A percentile compares a stretch with the other conserved stretches of the same genome.
Conservation (phyloP, 2,888 invertebrate species). For the Punctoribates punctum region DNA sequence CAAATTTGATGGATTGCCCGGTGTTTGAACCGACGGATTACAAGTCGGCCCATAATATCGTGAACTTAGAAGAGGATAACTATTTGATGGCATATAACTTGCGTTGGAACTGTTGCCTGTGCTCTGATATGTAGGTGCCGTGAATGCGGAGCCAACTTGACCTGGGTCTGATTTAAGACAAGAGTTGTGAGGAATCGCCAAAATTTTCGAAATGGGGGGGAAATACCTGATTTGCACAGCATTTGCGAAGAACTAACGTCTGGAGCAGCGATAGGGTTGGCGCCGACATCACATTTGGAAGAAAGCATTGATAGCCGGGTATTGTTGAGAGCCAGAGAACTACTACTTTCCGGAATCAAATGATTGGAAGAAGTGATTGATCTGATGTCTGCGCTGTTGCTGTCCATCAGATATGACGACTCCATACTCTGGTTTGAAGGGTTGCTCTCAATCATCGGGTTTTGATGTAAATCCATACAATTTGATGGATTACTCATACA, state of each 20-base stretch:
- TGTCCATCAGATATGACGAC: neutral
- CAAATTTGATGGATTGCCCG: neutral
- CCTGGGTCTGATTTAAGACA: neutral
- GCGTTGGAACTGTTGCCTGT: neutral
- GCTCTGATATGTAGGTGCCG: slow-evolving; percentile 20
- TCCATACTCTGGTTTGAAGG: neutral
- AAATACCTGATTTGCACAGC: slow-evolving; percentile 20
- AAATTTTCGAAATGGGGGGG: neutral
- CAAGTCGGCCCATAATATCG: slow-evolving; percentile 15
- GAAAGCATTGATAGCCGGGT: neutral
- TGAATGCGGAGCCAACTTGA: neutral
- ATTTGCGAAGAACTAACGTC: neutral
- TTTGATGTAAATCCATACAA: slow-evolving; percentile 19
- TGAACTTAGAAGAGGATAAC: neutral
- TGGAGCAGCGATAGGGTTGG: neutral
- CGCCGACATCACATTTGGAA: neutral
- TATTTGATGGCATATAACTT: slow-evolving; percentile 16
- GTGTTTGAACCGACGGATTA: neutral
- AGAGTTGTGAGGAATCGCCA: neutral
- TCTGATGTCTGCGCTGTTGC: neutral
- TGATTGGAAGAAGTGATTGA: slow-evolving; percentile 2
- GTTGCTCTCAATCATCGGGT: slow-evolving; percentile 17
- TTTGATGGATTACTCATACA: slow-evolving; percentile 33
- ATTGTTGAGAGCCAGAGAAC: neutral
- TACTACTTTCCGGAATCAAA: neutral